Percentiles rank a stretch among this genome's conserved stretches.
phyloP scores from a whole-genome alignment of 2,888 invertebrate genomes.

The Blastobasis adustella region DNA sequence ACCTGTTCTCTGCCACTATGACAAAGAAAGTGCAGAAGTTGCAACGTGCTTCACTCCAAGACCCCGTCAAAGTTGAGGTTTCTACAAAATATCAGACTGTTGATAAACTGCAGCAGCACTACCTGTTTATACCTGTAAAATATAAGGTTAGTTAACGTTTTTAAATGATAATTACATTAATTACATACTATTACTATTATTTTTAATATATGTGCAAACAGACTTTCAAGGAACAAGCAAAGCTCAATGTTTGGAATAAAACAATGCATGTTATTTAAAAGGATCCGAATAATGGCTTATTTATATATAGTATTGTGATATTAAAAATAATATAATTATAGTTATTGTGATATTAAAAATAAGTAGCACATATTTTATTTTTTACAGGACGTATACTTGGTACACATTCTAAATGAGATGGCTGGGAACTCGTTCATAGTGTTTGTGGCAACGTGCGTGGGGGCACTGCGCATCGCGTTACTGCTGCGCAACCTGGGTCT shows the following conservation, averaged over 20 bases:
- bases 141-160: slow-evolving; percentile 89
- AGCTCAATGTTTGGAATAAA: too few relatives aligned
- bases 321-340: not conserved
- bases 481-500: slow-evolving; percentile 93
- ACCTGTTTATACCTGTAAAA: slow-evolving; percentile 95
- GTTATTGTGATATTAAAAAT: not conserved
- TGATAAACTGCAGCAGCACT: slow-evolving; percentile 95
- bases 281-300: too few relatives aligned
- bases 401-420: slow-evolving; percentile 95
- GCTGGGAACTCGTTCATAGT: slow-evolving; percentile 97
- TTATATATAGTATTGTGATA: too few relatives aligned
- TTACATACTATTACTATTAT: too few relatives aligned
- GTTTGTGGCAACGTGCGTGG: slow-evolving; percentile 96
- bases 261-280: too few relatives aligned
- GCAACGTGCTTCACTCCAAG: slow-evolving; percentile 93
- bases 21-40: slow-evolving; percentile 97
- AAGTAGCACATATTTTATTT: not conserved
- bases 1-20: slow-evolving; percentile 99
- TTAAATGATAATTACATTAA: too few relatives aligned
- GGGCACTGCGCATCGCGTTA: slow-evolving; percentile 91
- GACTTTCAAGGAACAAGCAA: too few relatives aligned
- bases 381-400: slow-evolving; percentile 92
- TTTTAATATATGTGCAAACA: too few relatives aligned
- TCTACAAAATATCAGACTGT: slow-evolving; percentile 99
- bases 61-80: slow-evolving; percentile 97